Evolutionary conservation across 2,113 vertebrate genomes (phyloP).

Genomic region (Furnarius figulus): DNA sequence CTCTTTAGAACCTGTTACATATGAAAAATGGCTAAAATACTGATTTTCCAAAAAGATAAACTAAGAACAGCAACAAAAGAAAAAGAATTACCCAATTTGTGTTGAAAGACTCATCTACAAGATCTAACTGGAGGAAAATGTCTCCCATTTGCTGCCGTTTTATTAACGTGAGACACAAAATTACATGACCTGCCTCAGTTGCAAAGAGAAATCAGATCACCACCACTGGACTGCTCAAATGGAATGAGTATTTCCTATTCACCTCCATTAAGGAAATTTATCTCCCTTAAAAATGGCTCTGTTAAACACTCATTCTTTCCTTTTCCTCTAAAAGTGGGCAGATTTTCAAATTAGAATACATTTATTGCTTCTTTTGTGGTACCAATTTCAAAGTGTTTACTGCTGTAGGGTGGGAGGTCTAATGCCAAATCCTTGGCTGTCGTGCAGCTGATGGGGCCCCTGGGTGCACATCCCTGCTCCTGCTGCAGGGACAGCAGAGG

Average conservation of each 20-base stretch:
- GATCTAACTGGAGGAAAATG: background rate
- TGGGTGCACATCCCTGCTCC: background rate
- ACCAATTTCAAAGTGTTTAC: background rate
- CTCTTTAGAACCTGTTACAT: background rate
- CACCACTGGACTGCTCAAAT: background rate
- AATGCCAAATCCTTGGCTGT: background rate
- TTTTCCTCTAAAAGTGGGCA: background rate
- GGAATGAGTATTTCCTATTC: background rate
- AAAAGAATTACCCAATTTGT: background rate
- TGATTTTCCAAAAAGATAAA: background rate
- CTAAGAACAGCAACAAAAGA: background rate
- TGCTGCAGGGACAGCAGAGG: background rate
- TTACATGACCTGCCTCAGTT: background rate
- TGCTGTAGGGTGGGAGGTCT: background rate
- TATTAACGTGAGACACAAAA: background rate
- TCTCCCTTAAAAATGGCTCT: background rate
- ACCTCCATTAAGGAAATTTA: background rate
- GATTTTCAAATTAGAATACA: background rate
- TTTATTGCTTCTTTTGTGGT: background rate
- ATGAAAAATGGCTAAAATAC: background rate
- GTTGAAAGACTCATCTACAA: background rate
- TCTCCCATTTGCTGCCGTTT: background rate
- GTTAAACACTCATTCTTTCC: background rate
- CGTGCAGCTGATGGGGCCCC: background rate
- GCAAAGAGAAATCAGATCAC: background rate